phyloP scores from a whole-genome alignment of 2,797 vertebrate genomes.

The Notoglanidium macrostoma region DNA sequence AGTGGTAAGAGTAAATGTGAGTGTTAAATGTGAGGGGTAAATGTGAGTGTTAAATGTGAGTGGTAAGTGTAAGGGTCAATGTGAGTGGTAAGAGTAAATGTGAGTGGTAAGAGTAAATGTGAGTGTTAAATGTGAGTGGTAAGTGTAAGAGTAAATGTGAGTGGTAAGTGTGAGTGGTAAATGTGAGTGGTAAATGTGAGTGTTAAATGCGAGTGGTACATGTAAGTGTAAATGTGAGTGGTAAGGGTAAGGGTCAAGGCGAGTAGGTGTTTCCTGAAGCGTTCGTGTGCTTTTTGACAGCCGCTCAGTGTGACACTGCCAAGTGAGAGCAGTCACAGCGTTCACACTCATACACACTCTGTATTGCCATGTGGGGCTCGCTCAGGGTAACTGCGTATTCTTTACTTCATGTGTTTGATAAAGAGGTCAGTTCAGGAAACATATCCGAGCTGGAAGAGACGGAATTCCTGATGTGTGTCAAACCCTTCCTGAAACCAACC shows the following conservation, averaged over 20 bases:
- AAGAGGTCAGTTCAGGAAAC: background rate
- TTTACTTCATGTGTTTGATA: too few species aligned
- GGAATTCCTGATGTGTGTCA: background rate
- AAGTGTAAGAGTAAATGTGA: background rate
- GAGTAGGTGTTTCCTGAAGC: background rate
- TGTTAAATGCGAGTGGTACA: background rate
- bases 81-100: too few species aligned
- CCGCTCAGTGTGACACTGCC: background rate
- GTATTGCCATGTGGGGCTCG: background rate
- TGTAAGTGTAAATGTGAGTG: background rate
- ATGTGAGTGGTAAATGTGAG: background rate
- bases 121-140: too few species aligned
- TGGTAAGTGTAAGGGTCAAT: too few species aligned
- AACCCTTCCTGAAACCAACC: background rate
- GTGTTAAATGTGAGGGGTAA: too few species aligned
- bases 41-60: too few species aligned
- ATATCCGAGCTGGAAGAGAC: background rate
- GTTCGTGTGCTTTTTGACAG: background rate
- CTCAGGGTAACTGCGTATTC: background rate
- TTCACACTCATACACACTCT: background rate
- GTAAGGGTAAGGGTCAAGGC: background rate
- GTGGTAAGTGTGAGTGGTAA: background rate
- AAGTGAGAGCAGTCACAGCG: background rate
- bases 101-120: too few species aligned
- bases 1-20: too few species aligned